phyloP scores from a whole-genome alignment of 2,797 vertebrate species.

The Geotria australis region DNA sequence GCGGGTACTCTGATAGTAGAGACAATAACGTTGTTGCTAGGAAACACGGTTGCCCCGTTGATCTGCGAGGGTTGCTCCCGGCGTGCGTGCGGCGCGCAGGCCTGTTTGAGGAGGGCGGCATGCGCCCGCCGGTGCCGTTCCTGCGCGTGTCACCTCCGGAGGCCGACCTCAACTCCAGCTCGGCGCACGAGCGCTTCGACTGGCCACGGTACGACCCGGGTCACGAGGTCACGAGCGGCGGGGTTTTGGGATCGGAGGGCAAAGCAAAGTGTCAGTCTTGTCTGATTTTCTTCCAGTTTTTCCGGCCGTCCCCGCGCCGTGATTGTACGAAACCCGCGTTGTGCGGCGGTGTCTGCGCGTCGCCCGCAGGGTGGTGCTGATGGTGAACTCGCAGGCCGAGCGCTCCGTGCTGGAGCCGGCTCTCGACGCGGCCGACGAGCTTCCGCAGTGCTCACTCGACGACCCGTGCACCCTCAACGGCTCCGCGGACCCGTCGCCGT shows the following conservation, averaged over 20 bases:
- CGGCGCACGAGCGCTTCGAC: neutral
- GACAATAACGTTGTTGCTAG: too few species aligned
- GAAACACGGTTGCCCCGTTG: too few species aligned
- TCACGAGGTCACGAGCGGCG: too few species aligned
- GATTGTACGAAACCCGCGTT: too few species aligned
- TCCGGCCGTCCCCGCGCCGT: too few species aligned
- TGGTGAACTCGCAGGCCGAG: neutral
- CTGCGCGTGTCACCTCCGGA: neutral
- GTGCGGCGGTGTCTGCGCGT: too few species aligned
- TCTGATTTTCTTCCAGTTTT: too few species aligned
- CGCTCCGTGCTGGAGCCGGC: neutral
- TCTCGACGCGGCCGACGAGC: neutral
- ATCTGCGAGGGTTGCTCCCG: too few species aligned
- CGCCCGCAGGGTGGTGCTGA: neutral
- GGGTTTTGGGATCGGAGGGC: too few species aligned
- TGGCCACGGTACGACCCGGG: neutral
- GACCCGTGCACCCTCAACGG: conserved; percentile 41
- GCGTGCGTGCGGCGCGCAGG: neutral
- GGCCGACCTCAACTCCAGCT: neutral
- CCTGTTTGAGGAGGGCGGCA: neutral
- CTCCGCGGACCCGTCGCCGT: conserved; percentile 39
- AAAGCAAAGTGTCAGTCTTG: too few species aligned
- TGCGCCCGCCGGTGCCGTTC: neutral
- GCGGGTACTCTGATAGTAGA: too few species aligned
- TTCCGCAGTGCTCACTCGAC: conserved; percentile 20